phyloP scores from a whole-genome alignment of 2,888 invertebrate species.

The Drosophila longiperda region DNA sequence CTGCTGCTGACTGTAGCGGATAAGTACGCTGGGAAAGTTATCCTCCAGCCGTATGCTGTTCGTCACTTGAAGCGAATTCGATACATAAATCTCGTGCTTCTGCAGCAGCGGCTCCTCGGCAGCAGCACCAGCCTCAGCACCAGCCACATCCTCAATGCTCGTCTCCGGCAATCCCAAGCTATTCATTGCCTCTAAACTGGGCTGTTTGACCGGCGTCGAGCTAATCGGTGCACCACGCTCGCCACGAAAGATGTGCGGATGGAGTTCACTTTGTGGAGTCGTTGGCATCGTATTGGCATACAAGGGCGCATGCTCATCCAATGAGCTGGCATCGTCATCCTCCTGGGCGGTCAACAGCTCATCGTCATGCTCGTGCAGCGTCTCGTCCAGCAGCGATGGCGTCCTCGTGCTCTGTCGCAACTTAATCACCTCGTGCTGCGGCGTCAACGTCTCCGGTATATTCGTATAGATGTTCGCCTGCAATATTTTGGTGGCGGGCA shows the following conservation, averaged over 20 bases:
- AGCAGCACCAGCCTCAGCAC: background rate
- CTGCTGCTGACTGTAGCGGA: slow-evolving; percentile 73
- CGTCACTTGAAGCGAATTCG: slow-evolving; percentile 83
- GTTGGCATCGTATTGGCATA: slow-evolving; percentile 82
- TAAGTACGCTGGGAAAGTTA: slow-evolving; percentile 69
- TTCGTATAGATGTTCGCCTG: slow-evolving; percentile 88
- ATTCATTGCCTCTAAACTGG: slow-evolving; percentile 82
- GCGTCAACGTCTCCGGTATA: slow-evolving; percentile 87
- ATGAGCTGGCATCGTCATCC: slow-evolving; percentile 80
- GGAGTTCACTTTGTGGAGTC: slow-evolving; percentile 36
- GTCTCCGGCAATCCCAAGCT: slow-evolving; percentile 80
- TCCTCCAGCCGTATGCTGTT: slow-evolving; percentile 80
- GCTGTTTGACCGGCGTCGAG: slow-evolving; percentile 66
- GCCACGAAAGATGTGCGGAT: slow-evolving; percentile 26
- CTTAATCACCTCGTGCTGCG: slow-evolving; percentile 87
- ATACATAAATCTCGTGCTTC: slow-evolving; percentile 83
- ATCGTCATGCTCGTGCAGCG: slow-evolving; percentile 82
- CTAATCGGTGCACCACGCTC: slow-evolving; percentile 26
- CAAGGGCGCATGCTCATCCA: slow-evolving; percentile 81
- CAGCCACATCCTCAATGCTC: background rate
- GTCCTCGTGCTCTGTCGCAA: slow-evolving; percentile 61
- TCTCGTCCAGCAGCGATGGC: slow-evolving; percentile 75
- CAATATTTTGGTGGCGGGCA: slow-evolving; percentile 78
- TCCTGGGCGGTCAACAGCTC: slow-evolving; percentile 60
- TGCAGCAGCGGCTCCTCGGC: slow-evolving; percentile 71